Conservation (phyloP, 2,888 invertebrate genomes). For the Polydrusus cervinus region DNA sequence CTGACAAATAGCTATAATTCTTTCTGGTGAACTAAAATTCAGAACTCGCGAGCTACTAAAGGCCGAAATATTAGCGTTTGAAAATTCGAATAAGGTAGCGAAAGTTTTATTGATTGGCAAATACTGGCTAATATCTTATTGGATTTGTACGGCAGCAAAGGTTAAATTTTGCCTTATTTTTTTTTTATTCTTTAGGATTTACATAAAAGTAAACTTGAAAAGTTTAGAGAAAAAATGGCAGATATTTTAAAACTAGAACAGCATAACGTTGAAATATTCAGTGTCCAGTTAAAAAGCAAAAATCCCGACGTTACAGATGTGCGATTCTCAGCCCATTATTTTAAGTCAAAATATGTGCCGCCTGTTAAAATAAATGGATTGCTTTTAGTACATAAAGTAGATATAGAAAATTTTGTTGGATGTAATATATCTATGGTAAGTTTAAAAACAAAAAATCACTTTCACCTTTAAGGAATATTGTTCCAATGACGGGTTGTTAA, state of each 20-base stretch:
- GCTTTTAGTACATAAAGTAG: conserved; percentile 92
- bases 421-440: conserved; percentile 93
- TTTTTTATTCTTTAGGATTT: conserved; percentile 76
- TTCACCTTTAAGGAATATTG: no score
- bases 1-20: no score
- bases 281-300: conserved; percentile 90
- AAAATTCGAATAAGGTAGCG: no score
- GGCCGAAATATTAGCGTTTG: no score
- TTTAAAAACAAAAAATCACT: neutral
- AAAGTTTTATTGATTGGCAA: no score
- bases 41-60: no score
- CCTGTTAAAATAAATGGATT: conserved; percentile 92
- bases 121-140: no score
- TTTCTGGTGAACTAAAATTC: no score
- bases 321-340: conserved; percentile 90
- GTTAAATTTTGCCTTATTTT: no score
- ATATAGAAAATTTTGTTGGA: conserved; percentile 93
- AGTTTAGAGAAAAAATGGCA: conserved; percentile 90
- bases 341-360: conserved; percentile 95
- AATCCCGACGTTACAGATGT: conserved; percentile 93
- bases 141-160: no score
- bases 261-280: conserved; percentile 96
- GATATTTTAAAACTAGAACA: conserved; percentile 88
- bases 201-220: conserved; percentile 90
- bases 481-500: no score